Base-by-base conservation (phyloP, 2,888 invertebrate genomes). In the Nyleta sp. region DNA sequence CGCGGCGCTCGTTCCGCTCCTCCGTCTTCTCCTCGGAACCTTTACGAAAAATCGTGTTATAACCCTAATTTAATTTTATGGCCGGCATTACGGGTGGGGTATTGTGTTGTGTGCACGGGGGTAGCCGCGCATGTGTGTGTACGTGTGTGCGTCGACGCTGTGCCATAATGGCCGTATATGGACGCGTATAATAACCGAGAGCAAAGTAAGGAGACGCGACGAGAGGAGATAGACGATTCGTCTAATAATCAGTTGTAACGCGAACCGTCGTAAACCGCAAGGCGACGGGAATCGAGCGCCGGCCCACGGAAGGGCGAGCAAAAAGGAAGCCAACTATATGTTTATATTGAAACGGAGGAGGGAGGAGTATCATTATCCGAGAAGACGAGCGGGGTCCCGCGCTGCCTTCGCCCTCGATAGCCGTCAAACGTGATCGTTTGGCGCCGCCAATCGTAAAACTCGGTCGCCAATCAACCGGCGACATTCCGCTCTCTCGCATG, bases 51-150 rank as follows among this genome's bases (percentile, higher is more conserved):
- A 90, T 90, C 88, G 88, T 86, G 90, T 90, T 90, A 90, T 90
- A 90, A 90, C 90, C 90, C 90, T 90, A 90, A 90, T 90, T 90
- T 90, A 90, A 90, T 90, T 90, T 90, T 90, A 90, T 90, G 89
- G 86, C 87, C 86, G 85, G 84, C 87, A 89, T 90, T 90, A 90
- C 88, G 78, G 76, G 78, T 77, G 81, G 77, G 80, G 79, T 76
- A 80, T 80, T 83, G 81, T 82, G 81, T 81, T 71, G 74, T 74
- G 59, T 55, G 64, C 28, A 42, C 53, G 38, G 52, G 38, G 55
- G 57, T 28, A 38, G n/a, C n/a, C n/a, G n/a, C n/a, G n/a, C n/a
- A n/a, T n/a, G 15, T 1, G 38, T 7, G n/a, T 1, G 17, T 15
- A 60, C 31, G 33, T 59, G 78, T 80, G 82, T 83, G 65, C 65